A percentile compares a stretch with the other conserved stretches of the same genome.
These are phyloP conservation scores for Adineta ricciae DNA, from an alignment of 2,888 invertebrate species.

Conservation along the genomic window DNA sequence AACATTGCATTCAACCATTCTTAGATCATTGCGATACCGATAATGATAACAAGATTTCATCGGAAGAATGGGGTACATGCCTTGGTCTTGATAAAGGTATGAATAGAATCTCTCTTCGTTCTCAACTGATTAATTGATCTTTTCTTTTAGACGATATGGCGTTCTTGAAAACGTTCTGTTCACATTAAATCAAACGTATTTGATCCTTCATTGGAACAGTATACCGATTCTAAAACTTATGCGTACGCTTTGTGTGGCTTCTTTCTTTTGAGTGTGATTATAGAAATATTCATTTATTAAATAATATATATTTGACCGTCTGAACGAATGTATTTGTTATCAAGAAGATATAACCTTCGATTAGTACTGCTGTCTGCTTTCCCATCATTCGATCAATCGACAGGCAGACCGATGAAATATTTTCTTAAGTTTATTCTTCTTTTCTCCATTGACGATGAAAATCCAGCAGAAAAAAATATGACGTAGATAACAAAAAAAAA, in stretches of 20 bases:
- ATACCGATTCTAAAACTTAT: background rate
- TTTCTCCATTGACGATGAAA: background rate
- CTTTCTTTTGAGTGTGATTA: background rate
- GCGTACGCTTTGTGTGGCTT: background rate
- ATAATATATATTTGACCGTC: background rate
- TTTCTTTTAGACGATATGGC: background rate
- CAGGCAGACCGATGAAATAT: background rate
- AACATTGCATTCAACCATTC: slow-evolving; percentile 94
- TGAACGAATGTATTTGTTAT: background rate
- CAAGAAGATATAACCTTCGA: too few relatives aligned
- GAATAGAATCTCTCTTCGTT: background rate
- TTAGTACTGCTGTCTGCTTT: background rate
- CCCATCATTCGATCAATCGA: background rate
- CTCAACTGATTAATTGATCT: background rate
- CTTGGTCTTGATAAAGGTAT: slow-evolving; percentile 38
- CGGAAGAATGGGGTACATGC: slow-evolving; percentile 75
- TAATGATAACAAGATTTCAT: slow-evolving; percentile 76
- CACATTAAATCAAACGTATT: background rate
- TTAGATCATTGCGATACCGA: slow-evolving; percentile 77
- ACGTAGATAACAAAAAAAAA: background rate
- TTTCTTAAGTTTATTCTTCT: background rate
- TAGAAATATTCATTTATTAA: background rate
- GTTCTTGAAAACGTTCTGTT: background rate
- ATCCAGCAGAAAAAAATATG: background rate
- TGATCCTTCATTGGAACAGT: background rate